Base-by-base conservation (phyloP, 2,113 vertebrate genomes). In the Prolemur simus region DNA sequence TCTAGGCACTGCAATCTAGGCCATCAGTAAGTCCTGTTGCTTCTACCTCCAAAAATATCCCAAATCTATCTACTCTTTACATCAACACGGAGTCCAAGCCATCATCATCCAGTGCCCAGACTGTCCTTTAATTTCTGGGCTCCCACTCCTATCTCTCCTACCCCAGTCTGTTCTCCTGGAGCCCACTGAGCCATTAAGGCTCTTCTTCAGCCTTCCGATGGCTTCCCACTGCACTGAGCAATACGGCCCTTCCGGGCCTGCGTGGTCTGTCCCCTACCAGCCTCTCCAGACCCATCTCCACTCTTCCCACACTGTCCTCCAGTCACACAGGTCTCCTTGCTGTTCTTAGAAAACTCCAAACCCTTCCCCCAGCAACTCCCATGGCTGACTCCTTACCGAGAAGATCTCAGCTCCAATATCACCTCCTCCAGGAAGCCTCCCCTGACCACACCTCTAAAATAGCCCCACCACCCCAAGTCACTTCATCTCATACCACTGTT, bases 1-100 rank as follows among this genome's bases (percentile, higher is more conserved):
- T 92, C 64, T 84, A 69, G 86, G 49, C 58, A 47, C 83, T 80
- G 84, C 73, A 76, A 81, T 76, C n/a, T 63, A 92, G 63, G 78
- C 68, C 93, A 94, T 94, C 37, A 52, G 76, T 83, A 97, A 77
- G 77, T 63, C 77, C 52, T 4, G 9, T 86, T 49, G 52, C 58
- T 89, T 94, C 81, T 77, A 37, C 21, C 64, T 95, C 80, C 84
- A n/a, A 58, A 93, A 96, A 64, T 66, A 87, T 76, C 58, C 87
- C 89, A 64, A 12, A 37, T 76, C 82, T 73, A 29, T 58, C 45
- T 73, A 49, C 34, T 94, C 27, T 66, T 94, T 52, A 87, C 20
- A 60, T n/a, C 80, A 91, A 32, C 34, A 34, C 10, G 10, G n/a
- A 47, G 27, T 64, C 84, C 64, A 60, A 69, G 42, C 32, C 82